These are phyloP conservation scores for Sebastes glaucus DNA, from an alignment of 2,797 vertebrate genomes.

Conservation along the genomic window DNA sequence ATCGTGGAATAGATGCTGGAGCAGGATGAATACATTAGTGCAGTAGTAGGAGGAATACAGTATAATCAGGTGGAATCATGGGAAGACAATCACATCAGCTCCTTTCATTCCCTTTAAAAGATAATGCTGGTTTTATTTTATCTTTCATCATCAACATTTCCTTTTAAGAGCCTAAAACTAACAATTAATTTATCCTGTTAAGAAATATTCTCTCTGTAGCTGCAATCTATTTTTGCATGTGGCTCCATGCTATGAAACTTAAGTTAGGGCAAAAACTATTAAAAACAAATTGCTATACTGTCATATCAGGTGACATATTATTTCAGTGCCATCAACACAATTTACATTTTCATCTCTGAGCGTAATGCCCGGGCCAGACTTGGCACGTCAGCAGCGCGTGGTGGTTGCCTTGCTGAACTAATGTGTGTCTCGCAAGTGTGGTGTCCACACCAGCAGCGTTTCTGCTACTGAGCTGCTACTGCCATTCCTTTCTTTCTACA, in stretches of 20 bases:
- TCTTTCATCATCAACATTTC: neutral
- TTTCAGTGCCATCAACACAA: neutral
- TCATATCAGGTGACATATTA: neutral
- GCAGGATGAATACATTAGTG: neutral
- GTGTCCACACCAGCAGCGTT: neutral
- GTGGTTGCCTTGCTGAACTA: too few species aligned
- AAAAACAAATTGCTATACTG: neutral
- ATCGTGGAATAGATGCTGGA: neutral
- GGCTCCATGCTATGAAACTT: neutral
- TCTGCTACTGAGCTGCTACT: too few species aligned
- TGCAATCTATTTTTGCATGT: neutral
- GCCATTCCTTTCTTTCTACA: neutral
- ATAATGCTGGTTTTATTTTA: neutral
- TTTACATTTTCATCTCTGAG: neutral
- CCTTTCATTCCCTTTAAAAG: neutral
- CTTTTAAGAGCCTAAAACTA: neutral
- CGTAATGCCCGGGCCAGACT: neutral
- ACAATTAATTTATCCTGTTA: neutral
- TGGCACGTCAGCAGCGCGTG: too few species aligned
- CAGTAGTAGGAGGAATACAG: neutral
- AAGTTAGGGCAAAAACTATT: neutral
- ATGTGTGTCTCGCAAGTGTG: neutral
- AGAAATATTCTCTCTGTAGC: neutral
- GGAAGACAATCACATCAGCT: neutral
- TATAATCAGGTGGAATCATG: conserved; percentile 2